Evolutionary conservation across 2,113 vertebrate genomes (phyloP).

Genomic region (Anarhynchus alexandrinus): DNA sequence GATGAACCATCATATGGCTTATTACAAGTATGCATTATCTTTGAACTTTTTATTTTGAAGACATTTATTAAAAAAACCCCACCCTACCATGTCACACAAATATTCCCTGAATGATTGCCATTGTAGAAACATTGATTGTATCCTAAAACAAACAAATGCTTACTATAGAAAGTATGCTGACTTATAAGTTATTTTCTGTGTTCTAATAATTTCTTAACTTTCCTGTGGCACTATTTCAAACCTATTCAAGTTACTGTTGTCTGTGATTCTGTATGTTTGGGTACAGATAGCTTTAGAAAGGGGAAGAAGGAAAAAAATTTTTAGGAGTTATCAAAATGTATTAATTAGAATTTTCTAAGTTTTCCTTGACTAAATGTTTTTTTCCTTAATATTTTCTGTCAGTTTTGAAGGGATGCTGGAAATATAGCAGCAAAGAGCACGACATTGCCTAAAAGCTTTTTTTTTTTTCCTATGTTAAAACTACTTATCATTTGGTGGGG

Average conservation of each 20-base stretch:
- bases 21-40: constrained; percentile 79
- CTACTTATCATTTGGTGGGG: neutral
- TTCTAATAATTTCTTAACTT: neutral
- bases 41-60: neutral
- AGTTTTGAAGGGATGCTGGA: neutral
- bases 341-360: neutral
- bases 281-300: neutral
- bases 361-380: neutral
- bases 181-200: neutral
- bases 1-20: constrained; percentile 90
- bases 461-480: neutral
- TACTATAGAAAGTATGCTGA: neutral
- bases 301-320: neutral
- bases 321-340: neutral
- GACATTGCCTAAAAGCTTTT: neutral
- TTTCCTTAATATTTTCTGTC: neutral
- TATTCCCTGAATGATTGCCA: neutral
- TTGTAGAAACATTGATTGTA: neutral
- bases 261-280: neutral
- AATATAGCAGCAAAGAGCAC: neutral
- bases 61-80: neutral
- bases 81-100: neutral
- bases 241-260: neutral
- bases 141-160: neutral
- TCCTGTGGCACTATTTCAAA: neutral